Percentiles rank a stretch among this genome's conserved stretches.
These are phyloP conservation scores for Labroides dimidiatus DNA, from an alignment of 2,797 vertebrate genomes.

Conservation along the genomic window DNA sequence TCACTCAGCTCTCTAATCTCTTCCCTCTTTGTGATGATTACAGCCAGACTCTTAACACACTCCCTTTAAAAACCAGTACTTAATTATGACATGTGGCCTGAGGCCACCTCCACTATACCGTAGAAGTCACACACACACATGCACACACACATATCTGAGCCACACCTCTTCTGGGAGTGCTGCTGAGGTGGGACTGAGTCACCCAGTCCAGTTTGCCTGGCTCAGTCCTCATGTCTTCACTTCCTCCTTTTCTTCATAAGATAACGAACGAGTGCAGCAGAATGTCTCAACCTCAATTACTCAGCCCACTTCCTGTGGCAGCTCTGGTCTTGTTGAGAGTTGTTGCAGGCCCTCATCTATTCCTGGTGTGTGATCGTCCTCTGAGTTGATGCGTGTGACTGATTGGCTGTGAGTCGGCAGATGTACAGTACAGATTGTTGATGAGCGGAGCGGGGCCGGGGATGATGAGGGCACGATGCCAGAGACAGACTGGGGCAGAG, in stretches of 20 bases:
- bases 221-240: constrained; percentile 41
- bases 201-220: constrained; percentile 52
- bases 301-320: constrained; percentile 34
- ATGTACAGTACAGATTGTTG: constrained; percentile 67
- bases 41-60: constrained; percentile 60
- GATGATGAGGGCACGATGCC: constrained; percentile 56
- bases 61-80: constrained; percentile 64
- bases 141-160: constrained; percentile 14
- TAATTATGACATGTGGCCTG: constrained; percentile 65
- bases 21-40: constrained; percentile 65
- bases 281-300: constrained; percentile 21
- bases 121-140: constrained; percentile 41
- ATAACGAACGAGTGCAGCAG: constrained; percentile 20
- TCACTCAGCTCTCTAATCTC: constrained; percentile 69
- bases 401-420: constrained; percentile 60
- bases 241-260: constrained; percentile 28
- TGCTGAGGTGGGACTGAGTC: constrained; percentile 77
- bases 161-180: constrained; percentile 75
- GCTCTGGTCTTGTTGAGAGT: constrained; percentile 33
- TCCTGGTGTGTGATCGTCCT: constrained; percentile 36
- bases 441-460: constrained; percentile 43
- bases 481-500: constrained; percentile 60
- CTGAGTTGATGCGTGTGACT: constrained; percentile 58
- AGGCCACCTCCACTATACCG: constrained; percentile 59
- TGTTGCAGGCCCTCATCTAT: constrained; percentile 25